A percentile compares a stretch with the other conserved stretches of the same genome.
Conservation (phyloP, 2,797 vertebrate species). For the Chlorospingus flavigularis region DNA sequence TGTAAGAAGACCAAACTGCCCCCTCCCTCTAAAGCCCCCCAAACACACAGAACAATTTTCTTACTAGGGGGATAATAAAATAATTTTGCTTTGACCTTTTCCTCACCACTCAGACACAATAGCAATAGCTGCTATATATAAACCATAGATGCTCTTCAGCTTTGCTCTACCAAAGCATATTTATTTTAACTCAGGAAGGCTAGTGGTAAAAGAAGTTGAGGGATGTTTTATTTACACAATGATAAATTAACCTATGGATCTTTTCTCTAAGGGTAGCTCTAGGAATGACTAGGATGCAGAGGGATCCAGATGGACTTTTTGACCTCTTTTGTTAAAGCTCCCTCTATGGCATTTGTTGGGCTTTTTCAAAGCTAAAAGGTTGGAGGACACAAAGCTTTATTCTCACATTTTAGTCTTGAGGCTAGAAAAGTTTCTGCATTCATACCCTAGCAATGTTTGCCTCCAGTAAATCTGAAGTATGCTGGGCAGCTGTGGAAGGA, state of each 20-base stretch:
- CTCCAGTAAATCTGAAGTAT: constrained; percentile 45
- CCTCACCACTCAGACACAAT: not conserved
- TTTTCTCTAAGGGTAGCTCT: constrained; percentile 39
- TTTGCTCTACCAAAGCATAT: not conserved
- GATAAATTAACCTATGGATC: constrained; percentile 33
- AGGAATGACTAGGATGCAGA: constrained; percentile 5
- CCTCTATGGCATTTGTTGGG: constrained; percentile 5
- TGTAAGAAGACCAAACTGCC: not conserved
- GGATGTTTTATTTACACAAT: constrained; percentile 19
- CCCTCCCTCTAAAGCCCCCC: rapidly evolving
- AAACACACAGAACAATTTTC: not conserved
- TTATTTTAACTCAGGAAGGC: not conserved
- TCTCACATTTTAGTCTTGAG: constrained; percentile 47
- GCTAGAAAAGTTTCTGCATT: constrained; percentile 49
- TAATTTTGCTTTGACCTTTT: not conserved
- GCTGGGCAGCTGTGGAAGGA: constrained; percentile 61
- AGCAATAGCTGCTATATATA: constrained; percentile 9
- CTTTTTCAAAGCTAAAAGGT: constrained; percentile 45
- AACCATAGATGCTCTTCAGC: not conserved
- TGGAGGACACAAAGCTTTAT: constrained; percentile 59
- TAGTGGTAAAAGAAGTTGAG: constrained; percentile 9
- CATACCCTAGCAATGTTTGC: constrained; percentile 11
- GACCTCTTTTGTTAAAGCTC: constrained; percentile 49
- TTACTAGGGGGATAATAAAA: not conserved
- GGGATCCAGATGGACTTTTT: constrained; percentile 52